Evolutionary conservation across 53 echinoderm and acorn worm genomes (phyloP).

Genomic region (Echinarachnius parma): DNA sequence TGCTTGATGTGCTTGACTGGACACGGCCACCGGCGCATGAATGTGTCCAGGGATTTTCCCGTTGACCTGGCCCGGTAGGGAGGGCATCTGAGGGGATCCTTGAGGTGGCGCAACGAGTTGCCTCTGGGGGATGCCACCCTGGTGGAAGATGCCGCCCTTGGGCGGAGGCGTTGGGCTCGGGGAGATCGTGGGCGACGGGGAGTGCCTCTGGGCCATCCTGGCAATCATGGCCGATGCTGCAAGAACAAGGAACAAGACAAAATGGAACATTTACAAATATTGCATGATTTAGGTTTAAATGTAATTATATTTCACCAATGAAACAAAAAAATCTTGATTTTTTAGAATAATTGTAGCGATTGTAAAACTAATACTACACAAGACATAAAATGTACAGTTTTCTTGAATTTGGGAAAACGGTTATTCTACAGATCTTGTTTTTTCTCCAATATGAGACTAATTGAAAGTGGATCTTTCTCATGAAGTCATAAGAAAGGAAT

Average conservation of each 20-base stretch:
- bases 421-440: too few species aligned
- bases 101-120: slow-evolving; percentile 13
- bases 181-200: slow-evolving; percentile 59
- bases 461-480: neutral
- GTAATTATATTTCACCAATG: neutral
- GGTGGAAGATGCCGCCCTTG: slow-evolving; percentile 51
- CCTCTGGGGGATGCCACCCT: slow-evolving; percentile 49
- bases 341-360: too few species aligned
- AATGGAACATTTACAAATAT: neutral
- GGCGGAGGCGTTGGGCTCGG: slow-evolving; percentile 49
- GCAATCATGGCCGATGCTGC: slow-evolving; percentile 89
- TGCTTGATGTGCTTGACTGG: slow-evolving; percentile 1
- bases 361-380: too few species aligned
- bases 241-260: slow-evolving; percentile 13
- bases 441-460: neutral
- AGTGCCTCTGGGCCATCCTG: slow-evolving; percentile 72
- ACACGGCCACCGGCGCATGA: slow-evolving; percentile 10
- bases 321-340: too few species aligned
- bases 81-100: slow-evolving; percentile 12
- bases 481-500: neutral
- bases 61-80: slow-evolving; percentile 19
- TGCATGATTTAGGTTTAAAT: neutral
- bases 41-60: slow-evolving; percentile 39
- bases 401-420: too few species aligned
- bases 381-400: too few species aligned